Evolutionary conservation across 2,888 invertebrate species (phyloP).

Genomic region (Oscheius sp.): DNA sequence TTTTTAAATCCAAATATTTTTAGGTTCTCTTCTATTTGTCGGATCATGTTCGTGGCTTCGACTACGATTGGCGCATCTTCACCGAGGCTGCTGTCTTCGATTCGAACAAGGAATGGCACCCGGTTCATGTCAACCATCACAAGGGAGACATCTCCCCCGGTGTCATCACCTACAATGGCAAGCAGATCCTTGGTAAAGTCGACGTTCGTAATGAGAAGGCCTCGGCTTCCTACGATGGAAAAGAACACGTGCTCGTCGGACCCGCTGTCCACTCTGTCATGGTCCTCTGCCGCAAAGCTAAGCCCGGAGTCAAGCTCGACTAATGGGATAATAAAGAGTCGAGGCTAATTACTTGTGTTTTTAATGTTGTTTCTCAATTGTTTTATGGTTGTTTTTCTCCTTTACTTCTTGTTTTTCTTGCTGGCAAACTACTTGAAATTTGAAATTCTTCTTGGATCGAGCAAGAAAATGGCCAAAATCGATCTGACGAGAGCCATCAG

Average conservation of each 20-base stretch:
- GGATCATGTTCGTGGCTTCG: slow-evolving; percentile 69
- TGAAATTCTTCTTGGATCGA: no score
- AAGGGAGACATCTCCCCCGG: slow-evolving; percentile 68
- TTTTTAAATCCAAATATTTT: no score
- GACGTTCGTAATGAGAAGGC: slow-evolving; percentile 69
- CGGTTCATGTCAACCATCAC: slow-evolving; percentile 62
- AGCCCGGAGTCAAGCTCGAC: slow-evolving; percentile 61
- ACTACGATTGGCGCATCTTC: slow-evolving; percentile 69
- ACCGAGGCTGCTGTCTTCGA: slow-evolving; percentile 64
- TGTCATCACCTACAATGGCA: slow-evolving; percentile 63
- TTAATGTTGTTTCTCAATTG: no score
- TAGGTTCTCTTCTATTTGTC: slow-evolving; percentile 58
- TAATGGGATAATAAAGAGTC: slow-evolving; percentile 13
- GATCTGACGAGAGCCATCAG: no score
- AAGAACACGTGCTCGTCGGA: slow-evolving; percentile 48
- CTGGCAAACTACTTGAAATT: no score
- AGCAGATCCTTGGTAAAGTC: slow-evolving; percentile 66
- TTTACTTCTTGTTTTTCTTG: no score
- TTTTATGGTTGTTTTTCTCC: no score
- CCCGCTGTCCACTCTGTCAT: slow-evolving; percentile 31
- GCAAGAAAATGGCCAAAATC: no score
- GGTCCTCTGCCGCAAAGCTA: slow-evolving; percentile 53
- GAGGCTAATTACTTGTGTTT: background rate
- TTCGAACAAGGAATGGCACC: slow-evolving; percentile 58
- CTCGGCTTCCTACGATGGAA: slow-evolving; percentile 59